These are phyloP conservation scores for Bufo gargarizans DNA, from an alignment of 2,113 vertebrate genomes.

Conservation along the genomic window DNA sequence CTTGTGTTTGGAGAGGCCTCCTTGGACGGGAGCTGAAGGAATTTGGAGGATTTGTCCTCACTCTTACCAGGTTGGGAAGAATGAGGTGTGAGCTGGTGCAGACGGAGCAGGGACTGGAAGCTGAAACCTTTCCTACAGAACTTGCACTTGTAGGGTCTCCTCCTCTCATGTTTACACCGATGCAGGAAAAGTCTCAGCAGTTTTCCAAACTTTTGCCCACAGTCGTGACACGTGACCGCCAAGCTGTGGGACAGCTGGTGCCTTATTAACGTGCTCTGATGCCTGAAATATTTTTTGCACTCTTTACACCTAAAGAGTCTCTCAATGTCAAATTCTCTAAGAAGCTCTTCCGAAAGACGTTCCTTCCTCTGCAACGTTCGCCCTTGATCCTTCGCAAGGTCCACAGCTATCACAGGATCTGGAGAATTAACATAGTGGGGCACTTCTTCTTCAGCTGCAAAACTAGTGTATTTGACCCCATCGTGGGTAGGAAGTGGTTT, in stretches of 20 bases:
- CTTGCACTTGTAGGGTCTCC: neutral
- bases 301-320: neutral
- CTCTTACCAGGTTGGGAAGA: neutral
- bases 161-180: neutral
- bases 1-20: neutral
- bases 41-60: neutral
- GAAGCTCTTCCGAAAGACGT: neutral
- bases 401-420: too few relatives aligned
- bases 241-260: neutral
- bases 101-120: slow-evolving; percentile 8
- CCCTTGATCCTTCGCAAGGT: neutral
- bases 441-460: too few relatives aligned
- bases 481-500: too few relatives aligned
- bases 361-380: neutral
- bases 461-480: neutral
- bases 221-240: neutral
- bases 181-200: slow-evolving; percentile 24
- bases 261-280: neutral
- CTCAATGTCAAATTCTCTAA: neutral
- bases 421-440: neutral
- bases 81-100: slow-evolving; percentile 14
- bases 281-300: slow-evolving; percentile 27
- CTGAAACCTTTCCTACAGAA: slow-evolving; percentile 23
- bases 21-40: neutral
- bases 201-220: slow-evolving; percentile 2